Percentiles rank a stretch among this genome's conserved stretches.
Evolutionary conservation across 2,888 invertebrate genomes (phyloP).

Genomic region (Apodemia duryi): DNA sequence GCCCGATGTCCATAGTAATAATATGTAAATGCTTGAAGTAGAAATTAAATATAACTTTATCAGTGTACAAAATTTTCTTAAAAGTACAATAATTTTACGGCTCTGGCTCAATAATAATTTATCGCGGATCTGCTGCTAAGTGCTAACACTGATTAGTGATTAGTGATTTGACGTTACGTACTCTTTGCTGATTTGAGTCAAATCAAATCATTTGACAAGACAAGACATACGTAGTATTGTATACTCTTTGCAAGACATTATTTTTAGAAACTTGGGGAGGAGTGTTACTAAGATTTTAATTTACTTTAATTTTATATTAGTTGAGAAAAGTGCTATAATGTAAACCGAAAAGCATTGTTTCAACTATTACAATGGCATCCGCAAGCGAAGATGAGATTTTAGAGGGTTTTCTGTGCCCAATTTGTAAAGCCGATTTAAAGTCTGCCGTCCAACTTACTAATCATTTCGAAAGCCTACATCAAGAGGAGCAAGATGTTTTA

Average conservation of each 20-base stretch:
- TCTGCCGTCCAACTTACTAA: conserved; percentile 89
- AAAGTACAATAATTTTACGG: too few species aligned
- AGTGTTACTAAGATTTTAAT: conserved; percentile 26
- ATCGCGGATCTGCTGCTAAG: too few species aligned
- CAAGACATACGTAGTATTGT: neutral
- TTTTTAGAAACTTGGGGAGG: conserved; percentile 1
- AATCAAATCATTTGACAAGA: too few species aligned
- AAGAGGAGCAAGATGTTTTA: conserved; percentile 91
- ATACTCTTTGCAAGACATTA: too few species aligned
- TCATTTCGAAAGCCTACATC: conserved; percentile 94
- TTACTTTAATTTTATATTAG: conserved; percentile 4
- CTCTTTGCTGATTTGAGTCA: too few species aligned
- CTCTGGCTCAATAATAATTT: too few species aligned
- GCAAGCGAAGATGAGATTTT: conserved; percentile 82
- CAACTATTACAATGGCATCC: conserved; percentile 50
- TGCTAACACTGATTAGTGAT: too few species aligned
- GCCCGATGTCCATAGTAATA: too few species aligned
- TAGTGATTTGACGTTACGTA: too few species aligned
- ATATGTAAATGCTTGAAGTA: too few species aligned
- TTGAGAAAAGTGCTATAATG: conserved; percentile 20
- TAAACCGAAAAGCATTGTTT: conserved; percentile 23
- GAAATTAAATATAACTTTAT: too few species aligned
- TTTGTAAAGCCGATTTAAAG: conserved; percentile 94
- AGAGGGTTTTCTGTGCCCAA: conserved; percentile 97
- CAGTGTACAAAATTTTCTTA: too few species aligned